These are phyloP conservation scores for Psix sp. DNA, from an alignment of 1,140 invertebrate genomes.

Conservation along the genomic window DNA sequence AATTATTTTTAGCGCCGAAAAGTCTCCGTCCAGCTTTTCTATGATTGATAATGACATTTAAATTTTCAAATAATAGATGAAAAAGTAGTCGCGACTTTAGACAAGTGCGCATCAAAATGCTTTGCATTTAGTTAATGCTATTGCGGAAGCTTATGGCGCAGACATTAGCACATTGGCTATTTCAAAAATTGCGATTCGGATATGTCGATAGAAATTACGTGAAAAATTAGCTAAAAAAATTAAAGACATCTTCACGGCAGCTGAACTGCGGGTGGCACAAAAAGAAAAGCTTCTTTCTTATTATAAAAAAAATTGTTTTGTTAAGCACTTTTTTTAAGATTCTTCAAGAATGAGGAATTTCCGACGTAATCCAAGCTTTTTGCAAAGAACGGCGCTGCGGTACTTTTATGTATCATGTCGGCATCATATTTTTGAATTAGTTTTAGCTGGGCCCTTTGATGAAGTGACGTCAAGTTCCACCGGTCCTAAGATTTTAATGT, in stretches of 20 bases:
- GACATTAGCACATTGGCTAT: neutral
- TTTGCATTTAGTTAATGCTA: neutral
- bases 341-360: conserved; percentile 26
- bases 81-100: neutral
- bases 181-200: neutral
- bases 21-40: too few relatives aligned
- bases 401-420: neutral
- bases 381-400: conserved; percentile 28
- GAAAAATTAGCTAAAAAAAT: neutral
- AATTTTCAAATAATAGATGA: neutral
- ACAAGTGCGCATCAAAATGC: conserved; percentile 1
- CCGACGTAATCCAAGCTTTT: conserved; percentile 27
- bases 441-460: conserved; percentile 29
- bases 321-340: conserved; percentile 12
- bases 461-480: conserved; percentile 47
- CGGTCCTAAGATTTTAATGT: conserved; percentile 58
- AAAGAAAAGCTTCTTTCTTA: neutral
- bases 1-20: too few relatives aligned
- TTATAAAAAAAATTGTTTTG: neutral
- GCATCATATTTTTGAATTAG: conserved; percentile 6
- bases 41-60: too few relatives aligned
- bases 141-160: neutral
- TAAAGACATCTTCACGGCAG: neutral
- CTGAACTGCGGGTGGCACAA: neutral
- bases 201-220: neutral